Evolutionary conservation across 2,797 vertebrate genomes (phyloP).

Genomic region (Geotria australis): DNA sequence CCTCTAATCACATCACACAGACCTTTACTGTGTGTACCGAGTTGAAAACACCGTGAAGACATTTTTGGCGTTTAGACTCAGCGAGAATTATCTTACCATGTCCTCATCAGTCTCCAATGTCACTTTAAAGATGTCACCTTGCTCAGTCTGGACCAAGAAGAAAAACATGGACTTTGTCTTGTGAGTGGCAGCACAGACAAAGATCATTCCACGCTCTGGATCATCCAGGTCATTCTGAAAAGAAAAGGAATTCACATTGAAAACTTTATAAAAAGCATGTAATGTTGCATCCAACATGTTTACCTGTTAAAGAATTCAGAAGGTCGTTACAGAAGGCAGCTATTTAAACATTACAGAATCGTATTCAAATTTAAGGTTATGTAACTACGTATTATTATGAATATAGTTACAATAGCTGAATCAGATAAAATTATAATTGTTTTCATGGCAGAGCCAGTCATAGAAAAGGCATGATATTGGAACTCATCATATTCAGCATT

Average conservation of each 20-base stretch:
- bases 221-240: constrained; percentile 80
- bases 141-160: constrained; percentile 90
- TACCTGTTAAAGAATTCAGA: too few species aligned
- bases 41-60: not conserved
- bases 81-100: constrained; percentile 31
- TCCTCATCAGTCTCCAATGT: constrained; percentile 93
- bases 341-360: too few species aligned
- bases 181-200: constrained; percentile 93
- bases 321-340: too few species aligned
- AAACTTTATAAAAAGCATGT: not conserved
- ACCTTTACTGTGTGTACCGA: not conserved
- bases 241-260: not conserved
- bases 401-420: too few species aligned
- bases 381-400: too few species aligned
- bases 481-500: too few species aligned
- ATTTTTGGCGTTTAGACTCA: not conserved
- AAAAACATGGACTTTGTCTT: constrained; percentile 99
- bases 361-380: too few species aligned
- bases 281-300: not conserved
- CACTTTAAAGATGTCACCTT: constrained; percentile 95
- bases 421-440: too few species aligned
- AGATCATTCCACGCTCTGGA: constrained; percentile 93
- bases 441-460: too few species aligned
- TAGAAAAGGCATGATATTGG: too few species aligned
- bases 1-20: not conserved